These are phyloP conservation scores for Myotis lucifugus DNA, from an alignment of 2,113 vertebrate species.

Conservation along the genomic window DNA sequence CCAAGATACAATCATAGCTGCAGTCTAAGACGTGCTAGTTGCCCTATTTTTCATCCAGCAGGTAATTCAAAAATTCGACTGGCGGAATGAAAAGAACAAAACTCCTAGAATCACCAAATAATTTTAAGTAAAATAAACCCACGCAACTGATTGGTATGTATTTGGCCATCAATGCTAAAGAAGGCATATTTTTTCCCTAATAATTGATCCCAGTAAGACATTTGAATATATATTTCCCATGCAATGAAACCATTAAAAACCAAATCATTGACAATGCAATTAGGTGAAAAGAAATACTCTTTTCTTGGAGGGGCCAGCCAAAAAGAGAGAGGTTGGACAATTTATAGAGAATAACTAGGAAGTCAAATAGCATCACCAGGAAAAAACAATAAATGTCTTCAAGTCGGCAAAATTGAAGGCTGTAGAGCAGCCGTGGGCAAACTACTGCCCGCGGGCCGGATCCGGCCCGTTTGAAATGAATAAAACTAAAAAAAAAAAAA, in stretches of 20 bases:
- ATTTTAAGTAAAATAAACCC: background rate
- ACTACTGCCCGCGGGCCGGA: too few relatives aligned
- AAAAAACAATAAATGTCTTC: background rate
- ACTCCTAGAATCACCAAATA: background rate
- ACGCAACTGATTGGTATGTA: background rate
- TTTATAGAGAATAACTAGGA: background rate
- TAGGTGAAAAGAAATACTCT: background rate
- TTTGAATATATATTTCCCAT: background rate
- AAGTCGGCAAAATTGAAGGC: background rate
- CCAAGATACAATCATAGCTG: background rate
- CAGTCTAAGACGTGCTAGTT: background rate
- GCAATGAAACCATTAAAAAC: background rate
- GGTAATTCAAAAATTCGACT: constrained; percentile 14
- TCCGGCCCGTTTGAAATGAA: too few relatives aligned
- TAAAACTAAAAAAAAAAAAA: too few relatives aligned
- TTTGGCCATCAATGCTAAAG: background rate
- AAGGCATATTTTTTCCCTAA: background rate
- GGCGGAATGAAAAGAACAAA: background rate
- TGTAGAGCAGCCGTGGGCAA: too few relatives aligned
- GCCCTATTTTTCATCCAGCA: background rate
- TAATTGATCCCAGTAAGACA: background rate
- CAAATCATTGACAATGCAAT: background rate
- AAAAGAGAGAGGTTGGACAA: background rate
- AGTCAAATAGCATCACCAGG: background rate
- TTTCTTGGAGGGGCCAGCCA: background rate